Conservation (phyloP, 2,797 vertebrate genomes). For the Thunnus albacares region DNA sequence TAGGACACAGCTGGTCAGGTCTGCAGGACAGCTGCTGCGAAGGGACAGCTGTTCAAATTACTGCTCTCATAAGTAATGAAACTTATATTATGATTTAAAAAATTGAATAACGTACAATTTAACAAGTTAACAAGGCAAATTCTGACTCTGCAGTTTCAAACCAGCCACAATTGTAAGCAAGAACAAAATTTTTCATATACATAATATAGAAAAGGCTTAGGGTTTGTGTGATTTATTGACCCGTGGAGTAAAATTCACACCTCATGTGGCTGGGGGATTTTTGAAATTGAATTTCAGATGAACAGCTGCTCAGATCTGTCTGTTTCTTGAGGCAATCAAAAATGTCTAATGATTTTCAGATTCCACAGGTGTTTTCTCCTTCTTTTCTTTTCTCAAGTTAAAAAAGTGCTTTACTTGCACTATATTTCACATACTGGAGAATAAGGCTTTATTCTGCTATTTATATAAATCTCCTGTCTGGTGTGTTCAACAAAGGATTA, state of each 20-base stretch:
- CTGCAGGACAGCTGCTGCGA: not conserved
- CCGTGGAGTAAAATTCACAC: not conserved
- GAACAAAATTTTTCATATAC: not conserved
- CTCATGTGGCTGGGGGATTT: too few species aligned
- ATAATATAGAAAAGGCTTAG: not conserved
- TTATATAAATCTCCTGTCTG: not conserved
- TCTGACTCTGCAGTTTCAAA: not conserved
- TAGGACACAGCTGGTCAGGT: not conserved
- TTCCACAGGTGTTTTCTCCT: not conserved
- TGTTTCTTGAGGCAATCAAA: not conserved
- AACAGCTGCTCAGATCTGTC: slow-evolving; percentile 5
- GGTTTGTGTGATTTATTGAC: not conserved
- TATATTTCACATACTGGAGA: not conserved
- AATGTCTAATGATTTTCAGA: not conserved
- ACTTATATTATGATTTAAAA: not conserved
- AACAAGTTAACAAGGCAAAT: not conserved
- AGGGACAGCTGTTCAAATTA: not conserved
- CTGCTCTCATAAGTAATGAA: not conserved
- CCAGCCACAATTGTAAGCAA: not conserved
- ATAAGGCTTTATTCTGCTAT: not conserved
- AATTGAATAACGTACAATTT: not conserved
- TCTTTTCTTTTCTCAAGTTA: not conserved
- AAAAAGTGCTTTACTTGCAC: too few species aligned
- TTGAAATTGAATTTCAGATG: not conserved
- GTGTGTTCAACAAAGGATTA: not conserved